Conservation (phyloP, 1,140 invertebrate genomes). For the Palaemon carinicauda region DNA sequence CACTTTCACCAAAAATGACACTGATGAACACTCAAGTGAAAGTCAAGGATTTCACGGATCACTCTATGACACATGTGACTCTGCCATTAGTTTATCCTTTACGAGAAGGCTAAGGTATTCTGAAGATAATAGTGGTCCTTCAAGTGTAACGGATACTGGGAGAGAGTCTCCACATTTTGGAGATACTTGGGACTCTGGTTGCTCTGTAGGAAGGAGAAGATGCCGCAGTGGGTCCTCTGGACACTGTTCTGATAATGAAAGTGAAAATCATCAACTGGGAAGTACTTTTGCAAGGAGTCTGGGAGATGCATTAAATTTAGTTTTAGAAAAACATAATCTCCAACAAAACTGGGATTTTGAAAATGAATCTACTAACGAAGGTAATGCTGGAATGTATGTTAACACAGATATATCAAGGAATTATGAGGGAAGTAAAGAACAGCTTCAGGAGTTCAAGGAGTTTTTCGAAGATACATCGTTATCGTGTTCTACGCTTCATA, state of each 20-base stretch:
- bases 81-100: conserved; percentile 18
- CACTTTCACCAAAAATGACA: background rate
- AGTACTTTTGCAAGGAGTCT: background rate
- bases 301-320: conserved; percentile 11
- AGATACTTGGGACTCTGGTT: conserved; percentile 39
- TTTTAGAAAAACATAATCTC: conserved; percentile 1
- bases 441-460: background rate
- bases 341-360: background rate
- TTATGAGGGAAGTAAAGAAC: background rate
- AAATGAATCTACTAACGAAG: background rate
- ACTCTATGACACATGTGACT: conserved; percentile 20
- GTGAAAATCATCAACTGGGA: background rate
- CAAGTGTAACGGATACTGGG: conserved; percentile 2
- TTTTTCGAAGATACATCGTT: background rate
- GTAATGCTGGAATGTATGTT: too few relatives aligned
- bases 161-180: conserved; percentile 21
- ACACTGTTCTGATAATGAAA: conserved; percentile 12
- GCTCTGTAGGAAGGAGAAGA: background rate
- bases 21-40: background rate
- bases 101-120: background rate
- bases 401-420: background rate
- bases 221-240: conserved; percentile 17
- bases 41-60: background rate
- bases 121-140: background rate
- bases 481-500: too few relatives aligned